These are phyloP conservation scores for Plecotus auritus DNA, from an alignment of 2,113 vertebrate species.

Conservation along the genomic window DNA sequence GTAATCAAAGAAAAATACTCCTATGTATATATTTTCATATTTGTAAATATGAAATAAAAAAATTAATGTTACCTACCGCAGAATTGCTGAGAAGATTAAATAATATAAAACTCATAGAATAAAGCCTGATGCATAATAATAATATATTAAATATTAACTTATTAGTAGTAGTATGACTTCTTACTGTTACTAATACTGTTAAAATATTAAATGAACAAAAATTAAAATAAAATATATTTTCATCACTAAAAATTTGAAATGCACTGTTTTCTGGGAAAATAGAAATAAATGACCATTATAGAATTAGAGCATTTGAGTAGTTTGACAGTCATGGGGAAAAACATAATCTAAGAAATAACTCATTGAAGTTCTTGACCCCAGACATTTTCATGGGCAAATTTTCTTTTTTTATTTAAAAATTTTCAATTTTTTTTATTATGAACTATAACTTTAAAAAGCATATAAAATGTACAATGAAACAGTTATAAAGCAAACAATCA, in stretches of 20 bases:
- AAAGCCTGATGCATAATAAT: not conserved
- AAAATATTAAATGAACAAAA: not conserved
- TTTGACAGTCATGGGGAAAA: not conserved
- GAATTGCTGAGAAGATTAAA: not conserved
- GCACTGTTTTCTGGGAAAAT: not conserved
- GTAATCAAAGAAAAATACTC: not conserved
- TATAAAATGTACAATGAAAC: not conserved
- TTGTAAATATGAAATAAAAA: conserved; percentile 1
- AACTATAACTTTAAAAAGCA: not conserved
- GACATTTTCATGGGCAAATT: not conserved
- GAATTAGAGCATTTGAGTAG: not conserved
- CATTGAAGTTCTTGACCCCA: not conserved
- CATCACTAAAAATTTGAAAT: not conserved
- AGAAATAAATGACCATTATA: not conserved
- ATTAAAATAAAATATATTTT: not conserved
- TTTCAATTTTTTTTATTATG: not conserved
- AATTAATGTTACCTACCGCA: not conserved
- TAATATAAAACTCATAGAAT: not conserved
- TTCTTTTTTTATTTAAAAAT: not conserved
- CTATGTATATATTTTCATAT: not conserved
- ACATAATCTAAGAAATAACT: not conserved
- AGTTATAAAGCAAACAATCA: not conserved
- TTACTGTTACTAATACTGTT: not conserved
- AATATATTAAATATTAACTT: not conserved
- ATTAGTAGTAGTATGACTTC: not conserved